Conservation (phyloP, 2,113 vertebrate genomes). For the Pholis gunnellus region DNA sequence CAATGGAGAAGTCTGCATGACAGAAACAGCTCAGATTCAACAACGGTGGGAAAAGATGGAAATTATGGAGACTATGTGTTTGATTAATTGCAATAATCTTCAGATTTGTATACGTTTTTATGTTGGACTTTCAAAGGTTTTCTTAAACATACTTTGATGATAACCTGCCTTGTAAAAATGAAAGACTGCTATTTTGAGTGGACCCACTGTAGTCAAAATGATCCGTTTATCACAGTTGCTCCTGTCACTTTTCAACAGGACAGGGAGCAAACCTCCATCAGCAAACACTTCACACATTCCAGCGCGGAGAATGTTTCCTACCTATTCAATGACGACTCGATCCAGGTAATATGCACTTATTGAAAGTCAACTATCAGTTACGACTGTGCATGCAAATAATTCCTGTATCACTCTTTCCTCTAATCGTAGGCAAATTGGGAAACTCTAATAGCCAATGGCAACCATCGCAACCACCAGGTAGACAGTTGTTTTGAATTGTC, state of each 20-base stretch:
- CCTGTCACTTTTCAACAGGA: not conserved
- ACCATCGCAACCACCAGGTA: constrained; percentile 31
- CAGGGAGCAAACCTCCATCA: not conserved
- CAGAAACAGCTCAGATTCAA: fast-evolving
- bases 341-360: constrained; percentile 19
- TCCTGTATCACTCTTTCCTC: not conserved
- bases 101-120: not conserved
- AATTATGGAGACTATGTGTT: no score
- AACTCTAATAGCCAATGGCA: not conserved
- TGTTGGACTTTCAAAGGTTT: no score
- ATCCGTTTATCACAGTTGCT: not conserved
- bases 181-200: no score
- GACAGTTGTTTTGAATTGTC: not conserved
- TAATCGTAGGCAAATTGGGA: not conserved
- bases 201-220: not conserved
- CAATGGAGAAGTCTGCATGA: not conserved
- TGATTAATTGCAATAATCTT: not conserved
- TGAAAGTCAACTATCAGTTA: not conserved
- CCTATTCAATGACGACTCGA: not conserved
- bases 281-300: not conserved
- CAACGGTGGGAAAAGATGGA: not conserved
- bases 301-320: not conserved
- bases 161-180: no score
- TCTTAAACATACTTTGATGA: no score
- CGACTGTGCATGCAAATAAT: not conserved